phyloP scores from a whole-genome alignment of 2,113 vertebrate species.

The Pyrgilauda ruficollis region DNA sequence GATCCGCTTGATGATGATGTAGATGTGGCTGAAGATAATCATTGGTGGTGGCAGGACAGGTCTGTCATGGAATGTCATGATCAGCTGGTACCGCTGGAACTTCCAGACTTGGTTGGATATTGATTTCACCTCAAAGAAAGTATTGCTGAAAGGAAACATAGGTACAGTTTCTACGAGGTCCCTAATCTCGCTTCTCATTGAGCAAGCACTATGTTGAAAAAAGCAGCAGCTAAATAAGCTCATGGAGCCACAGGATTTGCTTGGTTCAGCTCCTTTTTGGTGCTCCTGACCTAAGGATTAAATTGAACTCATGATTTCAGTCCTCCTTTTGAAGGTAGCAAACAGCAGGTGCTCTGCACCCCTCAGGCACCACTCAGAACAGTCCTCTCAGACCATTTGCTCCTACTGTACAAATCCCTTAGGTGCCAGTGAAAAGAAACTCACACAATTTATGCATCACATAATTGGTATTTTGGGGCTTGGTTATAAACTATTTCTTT shows the following conservation, averaged over 20 bases:
- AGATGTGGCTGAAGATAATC: constrained; percentile 94
- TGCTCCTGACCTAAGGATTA: neutral
- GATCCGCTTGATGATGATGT: constrained; percentile 83
- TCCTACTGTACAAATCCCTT: neutral
- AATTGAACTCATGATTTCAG: neutral
- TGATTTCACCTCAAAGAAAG: constrained; percentile 97
- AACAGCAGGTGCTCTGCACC: neutral
- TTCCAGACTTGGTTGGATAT: constrained; percentile 99
- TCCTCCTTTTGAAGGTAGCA: neutral
- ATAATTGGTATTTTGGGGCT: neutral
- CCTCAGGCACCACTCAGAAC: neutral
- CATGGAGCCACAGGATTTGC: neutral
- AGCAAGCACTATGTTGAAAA: neutral
- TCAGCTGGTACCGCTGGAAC: constrained; percentile 96
- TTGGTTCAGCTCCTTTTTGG: neutral
- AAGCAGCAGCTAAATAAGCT: neutral
- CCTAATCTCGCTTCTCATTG: neutral
- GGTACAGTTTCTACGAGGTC: neutral
- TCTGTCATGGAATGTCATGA: constrained; percentile 97
- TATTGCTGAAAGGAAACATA: constrained; percentile 81
- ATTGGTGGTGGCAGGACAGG: constrained; percentile 95
- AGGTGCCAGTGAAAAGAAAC: neutral
- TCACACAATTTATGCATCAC: neutral
- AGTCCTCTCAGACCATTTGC: neutral
- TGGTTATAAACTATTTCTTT: constrained; percentile 20